A percentile compares a stretch with the other conserved stretches of the same genome.
Conservation (phyloP, 2,888 invertebrate species). For the Macrosiphum euphorbiae region DNA sequence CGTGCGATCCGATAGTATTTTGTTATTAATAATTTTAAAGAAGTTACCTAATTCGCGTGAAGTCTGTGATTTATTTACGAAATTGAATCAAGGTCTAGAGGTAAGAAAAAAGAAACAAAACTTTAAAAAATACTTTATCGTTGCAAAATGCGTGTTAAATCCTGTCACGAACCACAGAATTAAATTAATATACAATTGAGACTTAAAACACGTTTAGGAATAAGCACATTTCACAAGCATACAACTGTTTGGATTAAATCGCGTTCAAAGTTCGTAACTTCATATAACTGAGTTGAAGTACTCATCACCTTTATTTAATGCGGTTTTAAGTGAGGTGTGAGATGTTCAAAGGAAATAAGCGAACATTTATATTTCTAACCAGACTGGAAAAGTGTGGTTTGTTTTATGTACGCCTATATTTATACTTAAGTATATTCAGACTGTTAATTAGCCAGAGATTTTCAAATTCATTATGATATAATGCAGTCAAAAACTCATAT, state of each 20-base stretch:
- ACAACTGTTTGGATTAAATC: conserved; percentile 33
- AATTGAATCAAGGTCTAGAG: neutral
- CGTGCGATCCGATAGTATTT: neutral
- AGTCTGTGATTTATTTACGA: neutral
- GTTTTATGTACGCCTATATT: neutral
- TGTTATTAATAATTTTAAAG: conserved; percentile 3
- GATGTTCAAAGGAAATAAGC: conserved; percentile 37
- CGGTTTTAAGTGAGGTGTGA: neutral
- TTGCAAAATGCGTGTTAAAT: neutral
- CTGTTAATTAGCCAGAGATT: conserved; percentile 10
- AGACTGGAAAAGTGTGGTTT: neutral
- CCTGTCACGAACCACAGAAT: neutral
- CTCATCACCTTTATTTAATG: conserved; percentile 19
- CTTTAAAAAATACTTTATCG: neutral
- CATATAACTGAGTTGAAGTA: conserved; percentile 21
- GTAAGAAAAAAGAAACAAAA: neutral
- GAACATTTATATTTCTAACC: neutral
- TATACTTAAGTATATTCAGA: conserved; percentile 6
- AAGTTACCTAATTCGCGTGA: neutral
- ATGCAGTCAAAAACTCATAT: neutral
- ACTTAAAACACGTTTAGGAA: conserved; percentile 33
- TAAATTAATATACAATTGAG: conserved; percentile 25
- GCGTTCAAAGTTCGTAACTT: conserved; percentile 1
- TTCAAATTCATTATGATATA: neutral
- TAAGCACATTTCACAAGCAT: neutral